Base-by-base conservation (phyloP, 1,140 invertebrate species). In the Panulirus ornatus region DNA sequence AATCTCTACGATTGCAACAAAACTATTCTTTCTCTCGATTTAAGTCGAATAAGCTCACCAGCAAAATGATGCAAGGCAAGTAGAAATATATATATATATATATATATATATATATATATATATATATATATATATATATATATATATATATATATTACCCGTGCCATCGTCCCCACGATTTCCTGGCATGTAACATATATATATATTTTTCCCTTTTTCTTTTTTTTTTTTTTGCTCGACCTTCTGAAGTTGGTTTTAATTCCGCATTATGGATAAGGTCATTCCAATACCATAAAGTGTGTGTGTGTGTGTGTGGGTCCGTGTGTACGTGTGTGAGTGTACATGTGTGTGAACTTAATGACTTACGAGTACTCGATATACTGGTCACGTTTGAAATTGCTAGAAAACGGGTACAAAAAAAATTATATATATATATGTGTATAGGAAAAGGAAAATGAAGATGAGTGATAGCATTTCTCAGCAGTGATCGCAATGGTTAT, bases 401-500 rank as follows among this genome's bases (percentile, higher is more conserved):
- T 66, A 66, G 58, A 66, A 66, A 66, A 66, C 58, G 58, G 58
- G 58, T 66, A 22, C 5, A 22, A 66, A 22, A 66, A 58, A 66
- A 66, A 27, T 66, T 27, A 30, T n/a, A 66, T 66, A 30, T 22
- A n/a, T n/a, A n/a, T n/a, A n/a, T n/a, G n/a, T n/a, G n/a, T n/a
- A n/a, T n/a, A n/a, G n/a, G n/a, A n/a, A n/a, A n/a, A n/a, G n/a
- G n/a, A n/a, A n/a, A n/a, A n/a, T n/a, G n/a, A 22, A 66, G 3
- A 19, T 22, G 54, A 58, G 14, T 22, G 58, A 30, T 66, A 66
- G 30, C 6, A 30, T 66, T 66, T 66, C 58, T 66, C 58, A 30
- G 58, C 58, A 66, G 58, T 66, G 54, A 66, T 66, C n/a, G 58
- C n/a, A n/a, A n/a, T n/a, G n/a, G n/a, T n/a, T n/a, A 58, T 58